Evolutionary conservation across 1,140 invertebrate species (phyloP).

Genomic region (Aphelinus atriplicis): DNA sequence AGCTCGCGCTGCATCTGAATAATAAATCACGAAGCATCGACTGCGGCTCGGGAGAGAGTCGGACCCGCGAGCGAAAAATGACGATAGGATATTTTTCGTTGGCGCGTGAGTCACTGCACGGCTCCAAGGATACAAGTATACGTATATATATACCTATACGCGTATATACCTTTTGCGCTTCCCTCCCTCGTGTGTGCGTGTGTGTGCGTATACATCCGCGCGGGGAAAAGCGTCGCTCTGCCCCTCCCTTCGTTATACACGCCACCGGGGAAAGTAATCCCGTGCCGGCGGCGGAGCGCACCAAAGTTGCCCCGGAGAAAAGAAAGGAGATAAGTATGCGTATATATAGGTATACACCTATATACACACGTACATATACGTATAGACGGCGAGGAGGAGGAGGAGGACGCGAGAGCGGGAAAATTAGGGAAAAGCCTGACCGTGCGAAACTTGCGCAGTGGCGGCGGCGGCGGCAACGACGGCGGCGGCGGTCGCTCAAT

Average conservation of each 20-base stretch:
- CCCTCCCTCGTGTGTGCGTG: background rate
- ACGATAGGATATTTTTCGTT: conserved; percentile 11
- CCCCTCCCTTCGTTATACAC: conserved; percentile 14
- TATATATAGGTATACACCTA: no score
- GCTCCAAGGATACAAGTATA: no score
- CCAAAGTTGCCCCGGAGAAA: conserved; percentile 14
- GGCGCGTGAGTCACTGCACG: background rate
- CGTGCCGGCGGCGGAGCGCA: conserved; percentile 26
- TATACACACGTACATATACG: no score
- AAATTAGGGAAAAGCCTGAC: conserved; percentile 24
- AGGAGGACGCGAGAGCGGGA: background rate
- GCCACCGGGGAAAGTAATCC: conserved; percentile 38
- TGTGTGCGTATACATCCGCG: background rate
- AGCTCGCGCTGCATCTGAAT: conserved; percentile 7
- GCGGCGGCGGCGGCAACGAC: background rate
- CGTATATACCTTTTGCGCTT: background rate
- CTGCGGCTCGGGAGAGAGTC: background rate
- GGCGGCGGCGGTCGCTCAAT: background rate
- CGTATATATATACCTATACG: no score
- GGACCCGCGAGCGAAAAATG: background rate
- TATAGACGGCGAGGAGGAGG: no score
- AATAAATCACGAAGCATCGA: conserved; percentile 11
- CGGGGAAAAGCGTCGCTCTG: background rate
- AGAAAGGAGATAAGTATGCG: background rate
- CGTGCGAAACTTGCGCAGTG: conserved; percentile 27